Conservation (phyloP, 2,797 vertebrate genomes). For the Etheostoma nigrum region DNA sequence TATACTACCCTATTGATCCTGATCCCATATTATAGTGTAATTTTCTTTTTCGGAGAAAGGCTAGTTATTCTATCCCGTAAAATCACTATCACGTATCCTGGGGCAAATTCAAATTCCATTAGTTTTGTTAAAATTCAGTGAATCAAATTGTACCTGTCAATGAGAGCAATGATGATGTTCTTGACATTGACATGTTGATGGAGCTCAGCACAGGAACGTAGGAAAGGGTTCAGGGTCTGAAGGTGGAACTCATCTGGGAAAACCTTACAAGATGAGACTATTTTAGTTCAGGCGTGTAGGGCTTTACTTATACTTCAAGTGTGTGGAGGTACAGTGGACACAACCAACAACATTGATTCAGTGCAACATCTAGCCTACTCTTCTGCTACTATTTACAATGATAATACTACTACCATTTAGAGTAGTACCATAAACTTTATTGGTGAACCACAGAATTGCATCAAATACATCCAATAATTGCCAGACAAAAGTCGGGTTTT, state of each 20-base stretch:
- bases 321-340: neutral
- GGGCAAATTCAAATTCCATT: no score
- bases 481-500: neutral
- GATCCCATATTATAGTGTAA: no score
- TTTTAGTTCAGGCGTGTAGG: neutral
- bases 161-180: constrained; percentile 99
- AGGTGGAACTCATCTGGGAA: constrained; percentile 99
- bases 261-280: constrained; percentile 83
- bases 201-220: constrained; percentile 96
- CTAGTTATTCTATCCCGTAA: no score
- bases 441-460: neutral
- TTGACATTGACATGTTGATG: constrained; percentile 99
- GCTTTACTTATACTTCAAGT: neutral
- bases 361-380: accelerated
- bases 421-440: neutral
- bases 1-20: neutral
- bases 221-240: constrained; percentile 97
- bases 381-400: no score
- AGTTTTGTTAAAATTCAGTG: neutral
- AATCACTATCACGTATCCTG: no score
- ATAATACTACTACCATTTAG: neutral
- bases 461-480: neutral
- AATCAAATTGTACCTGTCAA: constrained; percentile 89
- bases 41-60: neutral
- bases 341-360: neutral